phyloP scores from a whole-genome alignment of 2,113 vertebrate genomes.

The Morone saxatilis region DNA sequence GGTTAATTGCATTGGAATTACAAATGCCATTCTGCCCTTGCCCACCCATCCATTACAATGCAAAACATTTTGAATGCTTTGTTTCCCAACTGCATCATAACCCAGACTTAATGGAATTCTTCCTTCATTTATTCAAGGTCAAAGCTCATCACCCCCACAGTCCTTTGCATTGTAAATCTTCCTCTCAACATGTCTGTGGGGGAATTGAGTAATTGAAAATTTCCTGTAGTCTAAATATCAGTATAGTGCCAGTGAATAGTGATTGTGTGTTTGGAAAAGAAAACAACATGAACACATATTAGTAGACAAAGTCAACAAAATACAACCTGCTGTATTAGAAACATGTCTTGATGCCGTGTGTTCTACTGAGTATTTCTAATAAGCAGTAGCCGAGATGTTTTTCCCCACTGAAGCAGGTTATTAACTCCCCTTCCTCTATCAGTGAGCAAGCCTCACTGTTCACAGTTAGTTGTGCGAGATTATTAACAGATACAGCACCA shows the following conservation, averaged over 20 bases:
- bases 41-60: slow-evolving; percentile 49
- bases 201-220: slow-evolving; percentile 64
- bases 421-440: slow-evolving; percentile 32
- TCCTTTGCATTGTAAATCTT: slow-evolving; percentile 80
- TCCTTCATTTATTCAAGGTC: slow-evolving; percentile 80
- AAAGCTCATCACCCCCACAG: slow-evolving; percentile 76
- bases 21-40: slow-evolving; percentile 35
- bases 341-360: background rate
- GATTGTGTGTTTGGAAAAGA: slow-evolving; percentile 26
- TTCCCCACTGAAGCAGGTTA: slow-evolving; percentile 6
- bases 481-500: slow-evolving; percentile 51
- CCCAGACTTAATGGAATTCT: slow-evolving; percentile 74
- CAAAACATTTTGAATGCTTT: slow-evolving; percentile 66
- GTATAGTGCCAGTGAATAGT: slow-evolving; percentile 25
- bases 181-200: slow-evolving; percentile 52
- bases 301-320: slow-evolving; percentile 24
- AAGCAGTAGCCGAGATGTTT: background rate
- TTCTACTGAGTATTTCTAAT: slow-evolving; percentile 13
- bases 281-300: slow-evolving; percentile 8
- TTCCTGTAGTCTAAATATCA: slow-evolving; percentile 44
- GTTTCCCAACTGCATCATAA: slow-evolving; percentile 68
- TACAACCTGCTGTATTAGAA: slow-evolving; percentile 7
- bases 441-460: slow-evolving; percentile 19
- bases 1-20: slow-evolving; percentile 42
- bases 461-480: slow-evolving; percentile 51